Evolutionary conservation across 2,888 invertebrate genomes (phyloP), one percentile per base, ranked within the genome.

Genomic region (Desoria tigrina): DNA sequence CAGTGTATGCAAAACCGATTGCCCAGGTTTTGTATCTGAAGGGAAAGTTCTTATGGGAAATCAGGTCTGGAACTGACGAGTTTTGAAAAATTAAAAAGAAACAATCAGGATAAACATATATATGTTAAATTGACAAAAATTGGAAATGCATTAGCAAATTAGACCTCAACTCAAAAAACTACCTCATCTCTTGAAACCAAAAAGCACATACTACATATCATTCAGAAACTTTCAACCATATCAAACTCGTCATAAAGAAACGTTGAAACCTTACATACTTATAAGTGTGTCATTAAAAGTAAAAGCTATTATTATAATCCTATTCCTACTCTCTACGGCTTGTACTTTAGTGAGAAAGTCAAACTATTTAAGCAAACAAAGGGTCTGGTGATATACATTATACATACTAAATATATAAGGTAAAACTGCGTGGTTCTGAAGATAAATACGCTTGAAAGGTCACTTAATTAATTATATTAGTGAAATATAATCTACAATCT

Each of bases 321-420:
- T 39, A 39, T 39, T 39, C 9, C 9, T 16, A 39, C 39, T 9
- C 39, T 11, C 39, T 16, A 11, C 39, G 39, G 9, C 39, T 39
- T 39, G 39, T 39, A 39, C 39, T 39, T 39, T 16, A n/a, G n/a
- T n/a, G n/a, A n/a, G n/a, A n/a, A n/a, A n/a, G n/a, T n/a, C n/a
- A 32, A 4, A 32, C 11, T 32, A 32, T 32, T 32, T 32, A 32
- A 32, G 32, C 32, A 45, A 45, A 57, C 18, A 57, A 42, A 57
- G 57, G 57, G 28, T 42, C 42, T 42, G 24, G 57, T 57, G 57
- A 42, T 42, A 56, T n/a, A 55, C 27, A 37, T 11, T 32, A 32
- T 32, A 4, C 4, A 32, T 32, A 32, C 11, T 32, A n/a, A n/a
- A 39, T 39, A 16, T 45, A 45, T 6, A 45, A 45, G 45, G 6